Conservation (phyloP, 1,140 invertebrate species). For the Eufriesea mexicana region DNA sequence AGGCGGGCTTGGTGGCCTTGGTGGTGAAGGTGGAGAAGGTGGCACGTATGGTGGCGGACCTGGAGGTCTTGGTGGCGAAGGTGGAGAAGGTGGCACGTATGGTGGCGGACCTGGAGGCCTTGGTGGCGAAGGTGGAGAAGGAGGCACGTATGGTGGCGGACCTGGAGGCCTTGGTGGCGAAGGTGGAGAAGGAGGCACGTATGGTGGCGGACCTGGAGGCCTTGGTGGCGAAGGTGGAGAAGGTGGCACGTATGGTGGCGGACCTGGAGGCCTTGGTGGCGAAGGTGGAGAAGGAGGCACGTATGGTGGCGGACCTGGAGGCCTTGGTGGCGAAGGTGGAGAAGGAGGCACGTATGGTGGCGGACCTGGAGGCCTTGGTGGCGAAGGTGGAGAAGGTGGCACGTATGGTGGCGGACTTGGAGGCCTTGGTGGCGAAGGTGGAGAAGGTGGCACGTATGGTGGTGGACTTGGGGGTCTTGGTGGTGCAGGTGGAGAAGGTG, state of each 20-base stretch:
- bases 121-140: background rate
- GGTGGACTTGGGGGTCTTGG: slow-evolving; percentile 50
- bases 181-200: slow-evolving; percentile 67
- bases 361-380: background rate
- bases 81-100: slow-evolving; percentile 36
- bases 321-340: slow-evolving; percentile 67
- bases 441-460: background rate
- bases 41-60: slow-evolving; percentile 30
- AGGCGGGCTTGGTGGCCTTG: slow-evolving; percentile 6
- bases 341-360: slow-evolving; percentile 27
- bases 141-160: background rate
- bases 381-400: slow-evolving; percentile 40
- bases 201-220: slow-evolving; percentile 63
- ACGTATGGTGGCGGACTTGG: slow-evolving; percentile 3
- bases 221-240: slow-evolving; percentile 71
- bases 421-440: background rate
- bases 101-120: background rate
- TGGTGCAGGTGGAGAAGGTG: slow-evolving; percentile 68
- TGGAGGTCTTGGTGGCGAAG: slow-evolving; percentile 18
- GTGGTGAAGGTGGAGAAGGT: no score
- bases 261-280: slow-evolving; percentile 68
- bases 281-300: background rate
- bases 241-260: slow-evolving; percentile 61
- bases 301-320: background rate
- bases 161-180: slow-evolving; percentile 66